Conservation (phyloP, 2,113 vertebrate species). For the Verasper variegatus region DNA sequence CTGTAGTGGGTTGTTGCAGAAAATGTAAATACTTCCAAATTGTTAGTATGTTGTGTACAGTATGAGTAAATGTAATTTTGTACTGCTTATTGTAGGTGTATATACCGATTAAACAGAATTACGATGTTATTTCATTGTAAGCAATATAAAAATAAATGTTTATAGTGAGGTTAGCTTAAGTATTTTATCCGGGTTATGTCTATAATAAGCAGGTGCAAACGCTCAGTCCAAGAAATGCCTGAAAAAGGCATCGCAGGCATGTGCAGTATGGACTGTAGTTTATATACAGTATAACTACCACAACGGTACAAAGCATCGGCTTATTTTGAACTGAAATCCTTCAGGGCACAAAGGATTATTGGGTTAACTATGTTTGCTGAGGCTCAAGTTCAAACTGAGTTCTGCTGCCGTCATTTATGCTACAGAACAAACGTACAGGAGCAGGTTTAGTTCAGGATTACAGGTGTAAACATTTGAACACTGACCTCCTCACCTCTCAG, state of each 20-base stretch:
- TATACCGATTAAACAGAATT: too few relatives aligned
- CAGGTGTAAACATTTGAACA: background rate
- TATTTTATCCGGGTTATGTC: background rate
- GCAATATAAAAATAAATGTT: too few relatives aligned
- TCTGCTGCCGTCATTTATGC: background rate
- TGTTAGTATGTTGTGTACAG: too few relatives aligned
- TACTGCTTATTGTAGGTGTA: too few relatives aligned
- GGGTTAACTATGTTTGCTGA: constrained; percentile 5
- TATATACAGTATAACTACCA: background rate
- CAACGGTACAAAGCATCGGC: background rate
- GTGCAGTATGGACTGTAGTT: background rate
- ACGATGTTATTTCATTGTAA: too few relatives aligned
- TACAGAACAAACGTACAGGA: background rate
- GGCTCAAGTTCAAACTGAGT: constrained; percentile 4
- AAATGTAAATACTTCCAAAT: too few relatives aligned
- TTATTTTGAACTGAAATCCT: constrained; percentile 4
- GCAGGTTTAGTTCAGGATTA: constrained; percentile 2
- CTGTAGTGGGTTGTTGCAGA: too few relatives aligned
- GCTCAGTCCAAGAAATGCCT: background rate
- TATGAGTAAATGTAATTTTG: too few relatives aligned
- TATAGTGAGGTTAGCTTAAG: background rate
- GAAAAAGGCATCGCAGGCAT: background rate
- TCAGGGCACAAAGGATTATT: constrained; percentile 12
- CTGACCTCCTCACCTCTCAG: background rate
- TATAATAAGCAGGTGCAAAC: background rate